Conservation (phyloP, 2,797 vertebrate genomes). For the Aplochiton taeniatus region DNA sequence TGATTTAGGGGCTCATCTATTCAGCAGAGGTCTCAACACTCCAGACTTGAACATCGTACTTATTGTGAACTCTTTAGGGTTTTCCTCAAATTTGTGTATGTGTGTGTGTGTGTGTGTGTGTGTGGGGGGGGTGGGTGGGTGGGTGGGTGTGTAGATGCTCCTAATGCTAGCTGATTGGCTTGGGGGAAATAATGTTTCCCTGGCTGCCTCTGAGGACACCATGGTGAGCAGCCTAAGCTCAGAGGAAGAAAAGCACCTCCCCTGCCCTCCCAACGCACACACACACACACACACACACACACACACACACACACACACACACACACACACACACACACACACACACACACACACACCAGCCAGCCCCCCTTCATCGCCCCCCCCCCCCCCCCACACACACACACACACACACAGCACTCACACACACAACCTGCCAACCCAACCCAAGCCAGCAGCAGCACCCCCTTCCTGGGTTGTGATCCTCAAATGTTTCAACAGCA, state of each 20-base stretch:
- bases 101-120: slow-evolving; percentile 68
- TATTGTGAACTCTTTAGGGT: slow-evolving; percentile 84
- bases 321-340: slow-evolving; percentile 43
- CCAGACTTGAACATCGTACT: slow-evolving; percentile 81
- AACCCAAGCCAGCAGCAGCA: slow-evolving; percentile 56
- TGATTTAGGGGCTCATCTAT: slow-evolving; percentile 99
- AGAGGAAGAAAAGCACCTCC: slow-evolving; percentile 67
- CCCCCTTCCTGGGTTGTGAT: slow-evolving; percentile 52
- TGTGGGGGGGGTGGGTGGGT: no score
- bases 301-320: slow-evolving; percentile 21
- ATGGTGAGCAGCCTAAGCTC: slow-evolving; percentile 77
- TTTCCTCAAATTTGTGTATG: slow-evolving; percentile 99
- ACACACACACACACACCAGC: no score
- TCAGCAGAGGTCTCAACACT: slow-evolving; percentile 87
- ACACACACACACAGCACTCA: slow-evolving; percentile 21
- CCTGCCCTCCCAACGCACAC: no score
- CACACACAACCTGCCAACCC: not conserved
- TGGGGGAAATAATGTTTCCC: slow-evolving; percentile 70
- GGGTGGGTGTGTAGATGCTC: slow-evolving; percentile 71
- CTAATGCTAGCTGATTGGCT: slow-evolving; percentile 96
- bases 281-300: slow-evolving; percentile 41
- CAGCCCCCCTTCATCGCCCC: slow-evolving; percentile 71
- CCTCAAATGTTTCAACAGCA: slow-evolving; percentile 62
- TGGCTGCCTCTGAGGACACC: slow-evolving; percentile 73
- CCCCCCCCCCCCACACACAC: slow-evolving; percentile 54